Base-by-base conservation (phyloP, 64 coral and sea anemone species). In the Montipora sp. region DNA sequence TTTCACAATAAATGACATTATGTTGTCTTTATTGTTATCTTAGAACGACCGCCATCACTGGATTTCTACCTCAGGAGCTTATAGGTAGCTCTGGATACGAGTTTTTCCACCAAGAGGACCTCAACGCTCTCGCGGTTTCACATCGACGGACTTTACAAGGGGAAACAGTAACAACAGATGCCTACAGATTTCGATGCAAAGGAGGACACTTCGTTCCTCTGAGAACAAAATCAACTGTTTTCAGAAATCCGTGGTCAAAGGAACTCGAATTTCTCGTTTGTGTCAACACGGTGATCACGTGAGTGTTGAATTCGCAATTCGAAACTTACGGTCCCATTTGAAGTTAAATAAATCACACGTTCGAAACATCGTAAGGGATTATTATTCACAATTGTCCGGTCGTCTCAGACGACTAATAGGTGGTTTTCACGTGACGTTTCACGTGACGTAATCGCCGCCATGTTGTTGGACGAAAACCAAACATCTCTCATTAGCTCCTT, bases 41-140 rank as follows among this genome's bases (percentile, higher is more conserved):
- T 66, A 97, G 95, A 22, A 89, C 87, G 9, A 89, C 85, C 2
- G 51, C 78, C 23, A 94, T 97, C n/a, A 93, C 91, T 15, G 95
- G 95, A 2, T 97, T 90, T 75, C 79, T 97, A 10, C 92, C 95
- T 0, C 92, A 97, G n/a, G 95, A 97, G 14, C 5, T 97, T 10
- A 77, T 97, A 59, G 95, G 95, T 11, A 75, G 48, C 11, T 97
- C 95, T 8, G 92, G 75, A 0, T 97, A 97, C 27, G 95, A 97
- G n/a, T 97, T 87, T 73, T 88, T 97, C 48, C 89, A 91, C 9
- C 83, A 79, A 22, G 92, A 97, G 7, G 92, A 97, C 36, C 76
- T 91, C 2, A 89, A 93, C 11, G 55, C 59, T 16, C 46, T 94
- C 5, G 79, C 84, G 0, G 21, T 90, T 13, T 81, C 73, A 24